Base-by-base conservation (phyloP, 2,113 vertebrate genomes). In the Choloepus hoffmanni region DNA sequence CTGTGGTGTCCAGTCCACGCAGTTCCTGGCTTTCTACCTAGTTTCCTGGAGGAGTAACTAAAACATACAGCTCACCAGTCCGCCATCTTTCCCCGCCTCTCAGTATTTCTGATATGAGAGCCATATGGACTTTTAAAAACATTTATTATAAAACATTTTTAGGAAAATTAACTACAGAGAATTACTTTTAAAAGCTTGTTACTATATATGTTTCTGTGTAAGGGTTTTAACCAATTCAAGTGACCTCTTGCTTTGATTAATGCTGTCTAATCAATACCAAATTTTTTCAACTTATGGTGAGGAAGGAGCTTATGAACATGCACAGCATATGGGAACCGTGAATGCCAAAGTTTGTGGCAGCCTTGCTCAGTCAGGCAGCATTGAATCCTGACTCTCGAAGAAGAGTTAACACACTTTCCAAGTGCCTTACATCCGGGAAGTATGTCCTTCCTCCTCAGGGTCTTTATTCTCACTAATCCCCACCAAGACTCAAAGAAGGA, bases 121-220 rank as follows among this genome's bases (percentile, higher is more conserved):
- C n/a, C 40, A 30, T 23, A 43, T 16, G 53, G 21, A 40, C 70
- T 50, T 89, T 92, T 88, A 63, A 58, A 77, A 78, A 45, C 23
- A 40, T 45, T 63, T 65, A 73, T 43, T 45, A 82, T 28, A 55
- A 26, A 43, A 2, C 58, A 40, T 36, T 77, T 91, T 77, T 77
- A 76, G 43, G n/a, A 65, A 83, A 93, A 76, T 70, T 83, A 86
- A 77, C 53, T 40, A 5, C 19, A 85, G 81, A 77, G 58, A 87
- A 50, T 15, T 53, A 88, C 36, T 96, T 21, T 43, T 63, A 36
- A 70, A 79, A 92, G 43, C 53, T 45, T 13, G 16, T n/a, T 87
- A 30, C 60, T 48, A 3, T 48, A 2, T 85, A 92, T 10, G 13
- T n/a, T 87, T 24, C 50, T 48, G 2, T 48, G 1, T 79, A 92